A percentile compares a stretch with the other conserved stretches of the same genome.
These are phyloP conservation scores for Scaptomyza reducta DNA, from an alignment of 2,888 invertebrate genomes.

Conservation along the genomic window DNA sequence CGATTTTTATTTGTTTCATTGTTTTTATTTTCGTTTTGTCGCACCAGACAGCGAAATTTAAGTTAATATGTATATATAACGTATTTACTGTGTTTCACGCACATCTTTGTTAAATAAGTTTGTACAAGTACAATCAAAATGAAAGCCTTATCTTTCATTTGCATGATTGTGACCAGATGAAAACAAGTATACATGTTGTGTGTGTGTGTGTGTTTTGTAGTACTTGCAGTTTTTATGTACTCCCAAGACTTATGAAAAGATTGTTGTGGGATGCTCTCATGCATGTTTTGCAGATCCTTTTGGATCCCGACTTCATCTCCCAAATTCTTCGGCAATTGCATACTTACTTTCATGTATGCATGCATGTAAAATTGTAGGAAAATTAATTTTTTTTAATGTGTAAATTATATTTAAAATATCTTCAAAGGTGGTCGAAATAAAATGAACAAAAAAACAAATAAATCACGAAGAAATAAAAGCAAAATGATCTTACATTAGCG, in stretches of 20 bases:
- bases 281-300: conserved; percentile 20
- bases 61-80: conserved; percentile 4
- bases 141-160: background rate
- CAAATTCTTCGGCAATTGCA: conserved; percentile 23
- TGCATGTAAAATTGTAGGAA: conserved; percentile 16
- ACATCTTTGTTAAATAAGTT: background rate
- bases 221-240: conserved; percentile 1
- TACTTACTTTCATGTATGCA: conserved; percentile 36
- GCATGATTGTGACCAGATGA: conserved; percentile 6
- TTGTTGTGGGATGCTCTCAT: conserved; percentile 21
- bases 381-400: background rate
- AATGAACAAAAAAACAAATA: background rate
- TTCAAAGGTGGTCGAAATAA: background rate
- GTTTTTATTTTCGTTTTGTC: background rate
- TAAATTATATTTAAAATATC: background rate
- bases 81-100: background rate
- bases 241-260: conserved; percentile 1
- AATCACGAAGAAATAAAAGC: conserved; percentile 6
- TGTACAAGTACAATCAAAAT: background rate
- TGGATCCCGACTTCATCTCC: conserved; percentile 1
- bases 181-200: too few species aligned
- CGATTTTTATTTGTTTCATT: conserved; percentile 3
- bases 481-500: conserved; percentile 21
- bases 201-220: conserved; percentile 3
- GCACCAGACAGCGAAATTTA: conserved; percentile 31